Base-by-base conservation (phyloP, 2,888 invertebrate genomes). In the Calliphora vomitoria region DNA sequence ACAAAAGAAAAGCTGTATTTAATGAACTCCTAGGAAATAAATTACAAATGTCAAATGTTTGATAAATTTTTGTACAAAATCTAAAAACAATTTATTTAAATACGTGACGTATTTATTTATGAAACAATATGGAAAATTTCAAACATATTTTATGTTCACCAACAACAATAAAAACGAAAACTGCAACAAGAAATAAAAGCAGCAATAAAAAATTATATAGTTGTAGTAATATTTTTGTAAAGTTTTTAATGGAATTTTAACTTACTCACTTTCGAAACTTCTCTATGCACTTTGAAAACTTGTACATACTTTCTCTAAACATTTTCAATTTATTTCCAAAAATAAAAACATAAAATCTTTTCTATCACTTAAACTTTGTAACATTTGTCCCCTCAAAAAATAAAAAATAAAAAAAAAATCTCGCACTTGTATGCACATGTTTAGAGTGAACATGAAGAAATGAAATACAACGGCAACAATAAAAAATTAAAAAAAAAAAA, bases 301-400 rank as follows among this genome's bases (percentile, higher is more conserved):
- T 79, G 55, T 50, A 38, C n/a, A 53, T 62, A 38, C n/a, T 68
- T 75, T 31, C 38, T 38, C 18, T 13, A 64, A 72, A 84, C 58
- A 84, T 84, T 84, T 84, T 78, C 82, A 72, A 79, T 84, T 84
- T 84, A 72, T 75, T 60, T 82, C 13, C 10, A 41, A 68, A 75
- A 83, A 68, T 18, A 76, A n/a, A 60, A 50, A 76, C 18, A 64
- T 18, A 47, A 66, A 66, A 66, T 66, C 82, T n/a, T 58, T 82
- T 75, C 60, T 79, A 74, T 79, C 74, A 79, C 60, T 79, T 79
- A 68, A 84, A 84, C 72, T 84, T 79, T 79, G 66, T 60, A 74
- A 79, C 74, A 79, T 68, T 84, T 84, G 72, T 66, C 50, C 68
- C 79, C 79, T 35, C 25, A 72, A 84, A 13, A 38, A n/a, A n/a